These are phyloP conservation scores for Danaus chrysippus DNA, from an alignment of 2,888 invertebrate species.

Conservation along the genomic window DNA sequence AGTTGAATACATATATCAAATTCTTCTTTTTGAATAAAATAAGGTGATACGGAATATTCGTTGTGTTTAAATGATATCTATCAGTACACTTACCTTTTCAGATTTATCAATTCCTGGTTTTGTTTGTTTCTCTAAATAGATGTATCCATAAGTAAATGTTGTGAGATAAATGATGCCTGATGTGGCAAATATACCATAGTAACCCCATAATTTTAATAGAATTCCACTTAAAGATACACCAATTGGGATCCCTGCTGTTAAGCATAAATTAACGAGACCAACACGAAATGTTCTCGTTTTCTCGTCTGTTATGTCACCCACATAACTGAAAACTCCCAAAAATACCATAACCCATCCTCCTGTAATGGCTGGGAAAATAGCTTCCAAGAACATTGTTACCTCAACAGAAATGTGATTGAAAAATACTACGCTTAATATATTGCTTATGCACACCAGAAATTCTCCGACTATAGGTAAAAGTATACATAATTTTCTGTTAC, in stretches of 20 bases:
- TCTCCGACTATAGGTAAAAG: conserved; percentile 77
- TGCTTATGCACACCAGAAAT: conserved; percentile 64
- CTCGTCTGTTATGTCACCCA: conserved; percentile 78
- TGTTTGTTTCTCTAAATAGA: conserved; percentile 55
- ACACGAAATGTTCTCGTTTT: conserved; percentile 79
- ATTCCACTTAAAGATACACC: conserved; percentile 78
- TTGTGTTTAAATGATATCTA: not conserved
- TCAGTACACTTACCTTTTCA: conserved; percentile 46
- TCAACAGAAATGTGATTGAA: conserved; percentile 76
- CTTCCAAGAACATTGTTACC: conserved; percentile 74
- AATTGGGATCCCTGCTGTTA: conserved; percentile 77
- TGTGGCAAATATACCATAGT: conserved; percentile 62
- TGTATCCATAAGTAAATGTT: conserved; percentile 59
- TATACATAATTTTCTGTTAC: conserved; percentile 78
- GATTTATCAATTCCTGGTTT: conserved; percentile 44
- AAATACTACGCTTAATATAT: conserved; percentile 74
- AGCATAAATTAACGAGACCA: conserved; percentile 79
- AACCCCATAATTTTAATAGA: conserved; percentile 60
- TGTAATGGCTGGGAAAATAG: conserved; percentile 73
- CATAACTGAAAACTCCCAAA: conserved; percentile 80
- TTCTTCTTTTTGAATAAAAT: not conserved
- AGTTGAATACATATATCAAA: not conserved
- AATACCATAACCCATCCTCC: conserved; percentile 78
- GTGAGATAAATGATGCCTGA: conserved; percentile 60
- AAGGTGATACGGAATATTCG: not conserved